phyloP scores from a whole-genome alignment of 2,888 invertebrate genomes.

The Maniola hyperantus region DNA sequence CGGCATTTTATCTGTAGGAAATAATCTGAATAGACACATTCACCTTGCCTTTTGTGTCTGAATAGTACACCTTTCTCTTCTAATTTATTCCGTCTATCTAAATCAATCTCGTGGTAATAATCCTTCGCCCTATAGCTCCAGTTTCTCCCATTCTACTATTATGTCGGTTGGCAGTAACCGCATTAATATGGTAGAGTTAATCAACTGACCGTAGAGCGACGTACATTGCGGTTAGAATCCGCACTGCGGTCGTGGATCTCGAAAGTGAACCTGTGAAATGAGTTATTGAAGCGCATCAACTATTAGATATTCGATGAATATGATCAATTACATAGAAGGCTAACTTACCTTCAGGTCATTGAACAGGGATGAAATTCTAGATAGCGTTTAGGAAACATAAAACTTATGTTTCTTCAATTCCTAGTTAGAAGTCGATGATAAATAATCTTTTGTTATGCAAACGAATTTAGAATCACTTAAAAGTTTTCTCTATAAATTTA shows the following conservation, averaged over 20 bases:
- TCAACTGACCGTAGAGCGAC: constrained; percentile 39
- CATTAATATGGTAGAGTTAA: constrained; percentile 51
- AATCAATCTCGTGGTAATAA: constrained; percentile 58
- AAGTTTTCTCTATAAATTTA: neutral
- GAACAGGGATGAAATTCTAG: constrained; percentile 16
- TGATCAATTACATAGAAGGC: constrained; percentile 23
- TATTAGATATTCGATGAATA: constrained; percentile 47
- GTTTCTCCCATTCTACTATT: constrained; percentile 55
- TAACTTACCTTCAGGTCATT: constrained; percentile 14
- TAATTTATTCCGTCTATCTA: constrained; percentile 56
- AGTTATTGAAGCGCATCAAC: constrained; percentile 73
- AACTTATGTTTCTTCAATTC: no score
- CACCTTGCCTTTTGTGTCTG: constrained; percentile 53
- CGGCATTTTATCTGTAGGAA: constrained; percentile 54
- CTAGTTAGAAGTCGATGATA: neutral
- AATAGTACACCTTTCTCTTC: constrained; percentile 47
- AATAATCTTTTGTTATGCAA: neutral
- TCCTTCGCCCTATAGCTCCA: constrained; percentile 50
- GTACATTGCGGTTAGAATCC: constrained; percentile 66
- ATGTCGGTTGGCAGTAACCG: constrained; percentile 44
- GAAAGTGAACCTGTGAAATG: constrained; percentile 79
- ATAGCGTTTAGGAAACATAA: neutral
- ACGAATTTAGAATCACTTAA: neutral
- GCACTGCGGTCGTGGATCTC: constrained; percentile 57
- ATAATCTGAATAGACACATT: constrained; percentile 53